Base-by-base conservation (phyloP, 2,797 vertebrate genomes). In the Tangara arthus region DNA sequence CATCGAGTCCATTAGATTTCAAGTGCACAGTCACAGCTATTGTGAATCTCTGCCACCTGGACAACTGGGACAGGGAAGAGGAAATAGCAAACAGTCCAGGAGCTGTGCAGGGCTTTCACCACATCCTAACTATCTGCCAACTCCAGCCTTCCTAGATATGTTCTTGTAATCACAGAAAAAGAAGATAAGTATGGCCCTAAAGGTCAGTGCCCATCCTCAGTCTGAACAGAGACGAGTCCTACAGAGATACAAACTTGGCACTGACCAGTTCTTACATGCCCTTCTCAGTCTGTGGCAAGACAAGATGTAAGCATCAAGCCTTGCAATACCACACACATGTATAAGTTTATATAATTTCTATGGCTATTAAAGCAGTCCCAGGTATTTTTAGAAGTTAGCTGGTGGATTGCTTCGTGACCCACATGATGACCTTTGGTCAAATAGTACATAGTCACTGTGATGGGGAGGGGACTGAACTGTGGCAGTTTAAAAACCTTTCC, bases 371-470 rank as follows among this genome's bases (percentile, higher is more conserved):
- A 88, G 59, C n/a, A 79, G 59, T 16, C 8, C 18, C 3, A 13
- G 8, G 44, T 86, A 86, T 92, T 93, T 96, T 90, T 78, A 95
- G 89, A 88, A 86, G 69, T 34, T 87, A 42, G 34, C 34, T 56
- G 41, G 22, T 56, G 21, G 44, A 57, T 17, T 69, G 52, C 39
- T 85, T 87, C 8, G 28, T 85, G 81, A 85, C 46, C 56, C 49
- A 73, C 56, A n/a, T 0, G 27, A 37, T 47, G 69, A 89, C 76
- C 82, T 95, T 85, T 83, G 84, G 79, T 69, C 76, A 83, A 83
- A 71, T 39, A 85, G 34, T 73, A 75, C 41, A 85, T 22, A 35
- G 50, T 73, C 53, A 55, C 42, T 57, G 8, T 14, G 72, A 83
- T 1, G 6, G 37, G 64, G 53, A 89, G 22, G 30, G 27, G n/a